phyloP scores from a whole-genome alignment of 1,140 invertebrate genomes.

The Drosophila tristis region DNA sequence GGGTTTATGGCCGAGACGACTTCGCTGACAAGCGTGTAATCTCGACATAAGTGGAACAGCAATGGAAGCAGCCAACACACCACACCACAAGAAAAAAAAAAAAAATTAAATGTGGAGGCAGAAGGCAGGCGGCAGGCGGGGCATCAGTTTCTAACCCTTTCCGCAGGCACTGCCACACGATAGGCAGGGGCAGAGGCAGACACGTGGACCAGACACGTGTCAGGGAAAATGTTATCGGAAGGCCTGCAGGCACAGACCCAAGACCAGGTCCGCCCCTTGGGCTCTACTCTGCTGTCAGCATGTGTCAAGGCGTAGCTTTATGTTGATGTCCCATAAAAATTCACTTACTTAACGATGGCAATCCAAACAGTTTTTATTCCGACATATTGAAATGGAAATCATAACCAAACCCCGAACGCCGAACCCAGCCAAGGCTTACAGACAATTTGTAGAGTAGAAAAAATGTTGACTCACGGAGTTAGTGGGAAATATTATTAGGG shows the following conservation, averaged over 20 bases:
- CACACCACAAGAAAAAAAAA: conserved; percentile 34
- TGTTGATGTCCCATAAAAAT: conserved; percentile 70
- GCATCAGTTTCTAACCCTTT: conserved; percentile 38
- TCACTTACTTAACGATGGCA: conserved; percentile 60
- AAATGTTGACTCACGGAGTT: too few species aligned
- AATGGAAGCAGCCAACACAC: background rate
- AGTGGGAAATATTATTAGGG: too few species aligned
- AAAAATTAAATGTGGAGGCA: conserved; percentile 11
- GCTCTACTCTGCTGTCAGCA: conserved; percentile 38
- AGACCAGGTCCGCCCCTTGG: background rate
- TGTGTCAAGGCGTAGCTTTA: conserved; percentile 28
- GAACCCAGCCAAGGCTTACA: conserved; percentile 4
- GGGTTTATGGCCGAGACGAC: conserved; percentile 27
- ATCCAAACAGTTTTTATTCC: conserved; percentile 24
- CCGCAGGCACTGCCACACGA: background rate
- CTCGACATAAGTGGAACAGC: conserved; percentile 60
- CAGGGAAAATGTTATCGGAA: conserved; percentile 59
- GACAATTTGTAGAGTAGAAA: too few species aligned
- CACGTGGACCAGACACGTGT: conserved; percentile 72
- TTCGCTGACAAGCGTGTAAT: conserved; percentile 75
- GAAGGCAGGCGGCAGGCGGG: background rate
- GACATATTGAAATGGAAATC: conserved; percentile 27
- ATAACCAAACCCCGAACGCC: background rate
- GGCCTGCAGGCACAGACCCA: conserved; percentile 26
- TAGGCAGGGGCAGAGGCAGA: conserved; percentile 8